These are phyloP conservation scores for Chitala chitala DNA, from an alignment of 2,113 vertebrate genomes.

Conservation along the genomic window DNA sequence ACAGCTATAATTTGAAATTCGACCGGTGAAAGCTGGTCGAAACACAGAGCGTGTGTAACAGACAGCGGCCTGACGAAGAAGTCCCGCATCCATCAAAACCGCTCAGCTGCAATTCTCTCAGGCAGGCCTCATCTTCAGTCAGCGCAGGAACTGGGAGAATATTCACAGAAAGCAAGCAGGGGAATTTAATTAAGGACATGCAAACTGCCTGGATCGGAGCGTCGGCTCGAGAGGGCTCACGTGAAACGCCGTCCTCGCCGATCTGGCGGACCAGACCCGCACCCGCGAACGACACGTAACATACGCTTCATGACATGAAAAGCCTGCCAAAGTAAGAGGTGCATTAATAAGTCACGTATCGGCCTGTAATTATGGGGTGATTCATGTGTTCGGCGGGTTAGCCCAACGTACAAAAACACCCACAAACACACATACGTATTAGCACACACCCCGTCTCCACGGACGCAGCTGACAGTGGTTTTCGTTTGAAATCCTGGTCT, in stretches of 20 bases:
- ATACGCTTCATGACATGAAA: conserved; percentile 10
- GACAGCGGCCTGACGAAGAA: no score
- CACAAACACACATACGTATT: not conserved
- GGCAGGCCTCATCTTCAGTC: not conserved
- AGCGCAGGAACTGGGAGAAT: conserved; percentile 3
- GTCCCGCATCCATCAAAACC: not conserved
- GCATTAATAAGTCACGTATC: conserved; percentile 7
- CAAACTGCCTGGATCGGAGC: not conserved
- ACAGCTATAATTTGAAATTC: no score
- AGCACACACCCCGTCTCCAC: not conserved
- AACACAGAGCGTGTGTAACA: no score
- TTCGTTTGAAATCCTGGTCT: not conserved
- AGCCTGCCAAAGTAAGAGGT: not conserved
- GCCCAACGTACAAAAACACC: not conserved
- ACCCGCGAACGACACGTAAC: not conserved
- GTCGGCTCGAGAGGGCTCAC: not conserved
- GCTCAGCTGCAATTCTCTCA: not conserved
- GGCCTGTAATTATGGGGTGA: conserved; percentile 10
- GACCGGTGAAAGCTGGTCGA: no score
- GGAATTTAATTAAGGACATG: conserved; percentile 7
- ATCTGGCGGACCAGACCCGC: not conserved
- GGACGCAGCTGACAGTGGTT: not conserved
- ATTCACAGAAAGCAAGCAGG: conserved; percentile 15
- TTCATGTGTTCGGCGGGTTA: no score
- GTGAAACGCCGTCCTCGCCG: not conserved